Base-by-base conservation (phyloP, 2,113 vertebrate species). In the Montifringilla adamsi region DNA sequence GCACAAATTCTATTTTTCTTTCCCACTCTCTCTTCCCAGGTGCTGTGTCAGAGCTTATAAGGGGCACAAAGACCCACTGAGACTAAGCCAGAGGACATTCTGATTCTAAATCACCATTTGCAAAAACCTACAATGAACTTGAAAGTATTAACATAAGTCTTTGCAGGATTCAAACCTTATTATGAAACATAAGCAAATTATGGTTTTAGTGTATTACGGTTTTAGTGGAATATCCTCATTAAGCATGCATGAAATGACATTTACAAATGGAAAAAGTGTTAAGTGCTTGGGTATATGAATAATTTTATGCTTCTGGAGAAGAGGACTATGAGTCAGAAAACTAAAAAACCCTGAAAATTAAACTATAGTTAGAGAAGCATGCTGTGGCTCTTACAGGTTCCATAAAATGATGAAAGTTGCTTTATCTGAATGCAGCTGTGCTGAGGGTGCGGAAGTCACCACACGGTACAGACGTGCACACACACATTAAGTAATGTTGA, bases 241-340 rank as follows among this genome's bases (percentile, higher is more conserved):
- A 94, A 83, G 58, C 49, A 87, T 94, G 84, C 86, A 90, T 64
- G 53, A 95, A 94, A 52, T 78, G 56, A 81, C 87, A 87, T 82
- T 94, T 95, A 81, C 84, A 96, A 89, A 94, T 78, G 78, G 52
- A 91, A 93, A 91, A 86, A 19, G 24, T 94, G 84, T 84, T 87
- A 93, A 89, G 89, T 75, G 74, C 81, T 94, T 67, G 64, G 35
- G 31, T 89, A 87, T 72, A 78, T 96, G 91, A 97, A 95, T 95
- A 68, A 96, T 76, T 93, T 94, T 49, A 69, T 87, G 72, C 79
- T 96, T 86, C 75, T 90, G 64, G 47, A 88, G 85, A 90, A 91
- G 93, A 88, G 15, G 18, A 67, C 72, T 90, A 17, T 93, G 89
- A 94, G 69, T 92, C 89, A 95, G 52, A 89, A 95, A 87, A 92